Evolutionary conservation across 1,140 invertebrate species (phyloP).

Genomic region (Tetramorium alpestre): DNA sequence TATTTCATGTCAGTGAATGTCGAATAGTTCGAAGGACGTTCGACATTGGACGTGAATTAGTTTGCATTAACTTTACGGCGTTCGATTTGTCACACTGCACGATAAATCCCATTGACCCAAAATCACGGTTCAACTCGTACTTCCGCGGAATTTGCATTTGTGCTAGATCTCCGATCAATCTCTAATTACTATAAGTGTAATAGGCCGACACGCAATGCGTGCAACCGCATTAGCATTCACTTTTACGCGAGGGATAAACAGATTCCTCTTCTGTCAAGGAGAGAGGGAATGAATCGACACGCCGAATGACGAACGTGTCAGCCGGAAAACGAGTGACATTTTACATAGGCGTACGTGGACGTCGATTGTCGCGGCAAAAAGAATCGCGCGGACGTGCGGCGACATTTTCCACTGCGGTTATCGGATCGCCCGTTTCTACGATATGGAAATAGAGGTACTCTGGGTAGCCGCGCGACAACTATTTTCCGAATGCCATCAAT

Average conservation of each 20-base stretch:
- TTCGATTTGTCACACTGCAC: background rate
- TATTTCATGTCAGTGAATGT: background rate
- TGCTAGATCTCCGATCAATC: slow-evolving; percentile 3
- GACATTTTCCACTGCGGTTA: slow-evolving; percentile 54
- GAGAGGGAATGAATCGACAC: background rate
- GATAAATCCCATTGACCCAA: slow-evolving; percentile 56
- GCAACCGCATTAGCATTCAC: background rate
- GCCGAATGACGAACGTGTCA: background rate
- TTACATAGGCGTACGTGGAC: slow-evolving; percentile 39
- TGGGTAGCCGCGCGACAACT: slow-evolving; percentile 7
- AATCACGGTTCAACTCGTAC: slow-evolving; percentile 1
- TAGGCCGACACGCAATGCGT: slow-evolving; percentile 15
- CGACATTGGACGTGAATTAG: slow-evolving; percentile 12
- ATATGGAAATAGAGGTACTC: slow-evolving; percentile 30
- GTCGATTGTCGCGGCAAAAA: slow-evolving; percentile 46
- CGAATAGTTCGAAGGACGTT: background rate
- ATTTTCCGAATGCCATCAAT: slow-evolving; percentile 19
- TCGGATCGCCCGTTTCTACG: slow-evolving; percentile 16
- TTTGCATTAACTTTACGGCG: slow-evolving; percentile 40
- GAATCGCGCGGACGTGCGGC: slow-evolving; percentile 51
- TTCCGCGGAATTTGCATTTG: slow-evolving; percentile 64
- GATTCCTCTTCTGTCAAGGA: background rate
- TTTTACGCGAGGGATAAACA: background rate
- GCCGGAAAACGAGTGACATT: slow-evolving; percentile 61
- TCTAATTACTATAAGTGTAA: slow-evolving; percentile 63